Conservation (phyloP, 2,888 invertebrate genomes). For the Zaprionus bogoriensis region DNA sequence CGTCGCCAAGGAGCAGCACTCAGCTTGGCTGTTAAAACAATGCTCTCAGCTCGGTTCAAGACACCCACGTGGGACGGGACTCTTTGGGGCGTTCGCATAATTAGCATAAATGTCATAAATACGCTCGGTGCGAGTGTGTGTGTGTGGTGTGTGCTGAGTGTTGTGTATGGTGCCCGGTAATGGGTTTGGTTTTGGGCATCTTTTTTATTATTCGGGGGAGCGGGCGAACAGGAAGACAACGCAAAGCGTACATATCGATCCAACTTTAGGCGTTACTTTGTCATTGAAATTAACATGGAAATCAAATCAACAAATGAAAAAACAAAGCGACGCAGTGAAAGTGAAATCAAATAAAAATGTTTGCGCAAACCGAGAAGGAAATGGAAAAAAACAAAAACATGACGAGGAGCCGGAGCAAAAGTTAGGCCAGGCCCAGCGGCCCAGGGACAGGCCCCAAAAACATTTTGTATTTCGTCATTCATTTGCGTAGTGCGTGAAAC, state of each 20-base stretch:
- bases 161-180: slow-evolving; percentile 21
- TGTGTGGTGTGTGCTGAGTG: slow-evolving; percentile 24
- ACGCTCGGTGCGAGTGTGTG: slow-evolving; percentile 20
- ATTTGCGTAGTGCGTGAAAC: slow-evolving; percentile 26
- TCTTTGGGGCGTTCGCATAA: slow-evolving; percentile 54
- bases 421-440: slow-evolving; percentile 12
- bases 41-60: slow-evolving; percentile 5
- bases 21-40: slow-evolving; percentile 23
- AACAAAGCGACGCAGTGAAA: slow-evolving; percentile 16
- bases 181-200: slow-evolving; percentile 25
- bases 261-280: slow-evolving; percentile 31
- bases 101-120: slow-evolving; percentile 71
- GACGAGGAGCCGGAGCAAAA: slow-evolving; percentile 11
- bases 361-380: slow-evolving; percentile 33
- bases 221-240: background rate
- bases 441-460: background rate
- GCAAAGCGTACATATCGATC: slow-evolving; percentile 52
- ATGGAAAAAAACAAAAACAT: slow-evolving; percentile 15
- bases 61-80: background rate
- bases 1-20: slow-evolving; percentile 21
- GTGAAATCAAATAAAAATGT: slow-evolving; percentile 57
- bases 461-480: slow-evolving; percentile 23
- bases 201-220: slow-evolving; percentile 6
- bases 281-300: slow-evolving; percentile 68
- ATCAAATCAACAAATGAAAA: slow-evolving; percentile 64